Evolutionary conservation across 2,113 vertebrate genomes (phyloP), one percentile per base, ranked within the genome.

Genomic region (Columbina picui): DNA sequence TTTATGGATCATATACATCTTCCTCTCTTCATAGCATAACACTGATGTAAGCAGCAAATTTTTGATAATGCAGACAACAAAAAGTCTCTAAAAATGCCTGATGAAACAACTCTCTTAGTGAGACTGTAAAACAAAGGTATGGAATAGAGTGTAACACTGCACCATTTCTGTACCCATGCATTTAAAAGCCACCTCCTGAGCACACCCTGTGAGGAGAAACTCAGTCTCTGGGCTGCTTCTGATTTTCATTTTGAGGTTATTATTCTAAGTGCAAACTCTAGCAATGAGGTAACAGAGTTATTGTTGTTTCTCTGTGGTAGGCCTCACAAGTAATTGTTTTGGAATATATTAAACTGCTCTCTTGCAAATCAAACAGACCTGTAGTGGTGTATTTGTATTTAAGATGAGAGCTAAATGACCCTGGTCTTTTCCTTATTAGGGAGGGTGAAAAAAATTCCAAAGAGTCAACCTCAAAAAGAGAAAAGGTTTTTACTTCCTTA

Each of bases 251-350:
- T 63, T 70, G 83, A 82, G 43, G 39, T 75, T 94, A 64, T 77
- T 95, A 92, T 88, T 89, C 53, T 93, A 61, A 92, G 43, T 12
- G 34, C 73, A 92, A 84, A 81, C 34, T 84, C 30, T 36, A 67
- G 38, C 34, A 52, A 92, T 60, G 63, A 92, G 55, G 77, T 76
- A 87, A 91, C 41, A 87, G 22, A 83, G 34, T 67, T 55, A 92
- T 65, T 69, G 79, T 55, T 29, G 77, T 60, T 96, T 53, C 63
- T 88, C 74, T 84, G 87, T 77, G 43, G 53, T 79, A 80, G 25
- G 47, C 20, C 13, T 81, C 27, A 38, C 41, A 61, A 34, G 30
- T 52, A 84, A 76, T 38, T 88, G 6, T 71, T 86, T 50, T 57
- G 29, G 59, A 76, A 65, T 64, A 84, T 52, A 52, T 60, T 17